phyloP scores from a whole-genome alignment of 2,113 vertebrate genomes.

The Plecotus auritus region DNA sequence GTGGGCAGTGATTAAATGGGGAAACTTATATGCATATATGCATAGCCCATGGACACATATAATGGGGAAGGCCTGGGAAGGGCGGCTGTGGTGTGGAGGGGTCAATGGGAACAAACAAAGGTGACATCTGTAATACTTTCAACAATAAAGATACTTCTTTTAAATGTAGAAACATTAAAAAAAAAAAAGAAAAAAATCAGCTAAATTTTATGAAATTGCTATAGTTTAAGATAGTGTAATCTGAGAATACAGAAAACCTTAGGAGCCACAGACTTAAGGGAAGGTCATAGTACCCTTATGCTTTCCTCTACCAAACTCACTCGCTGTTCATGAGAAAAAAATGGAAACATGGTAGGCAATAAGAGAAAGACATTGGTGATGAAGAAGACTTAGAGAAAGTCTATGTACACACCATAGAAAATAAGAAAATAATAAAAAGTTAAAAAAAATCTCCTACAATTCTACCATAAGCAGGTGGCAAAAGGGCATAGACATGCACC shows the following conservation, averaged over 20 bases:
- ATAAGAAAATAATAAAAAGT: background rate
- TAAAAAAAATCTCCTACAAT: background rate
- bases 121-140: too few relatives aligned
- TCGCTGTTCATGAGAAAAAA: background rate
- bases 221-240: background rate
- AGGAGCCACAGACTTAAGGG: background rate
- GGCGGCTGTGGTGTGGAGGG: too few relatives aligned
- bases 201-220: background rate
- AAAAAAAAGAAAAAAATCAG: background rate
- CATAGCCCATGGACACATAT: too few relatives aligned
- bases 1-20: too few relatives aligned
- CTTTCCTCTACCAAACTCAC: background rate
- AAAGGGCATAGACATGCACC: background rate
- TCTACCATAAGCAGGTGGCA: background rate
- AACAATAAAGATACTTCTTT: too few relatives aligned
- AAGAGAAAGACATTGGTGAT: background rate
- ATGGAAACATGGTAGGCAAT: background rate
- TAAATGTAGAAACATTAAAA: too few relatives aligned
- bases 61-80: too few relatives aligned
- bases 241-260: background rate
- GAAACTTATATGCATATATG: too few relatives aligned
- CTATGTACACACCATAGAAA: background rate
- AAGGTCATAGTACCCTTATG: background rate
- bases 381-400: background rate
- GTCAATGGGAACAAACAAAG: too few relatives aligned